These are phyloP conservation scores for Junonia oenone DNA, from an alignment of 2,888 invertebrate species.

Conservation along the genomic window DNA sequence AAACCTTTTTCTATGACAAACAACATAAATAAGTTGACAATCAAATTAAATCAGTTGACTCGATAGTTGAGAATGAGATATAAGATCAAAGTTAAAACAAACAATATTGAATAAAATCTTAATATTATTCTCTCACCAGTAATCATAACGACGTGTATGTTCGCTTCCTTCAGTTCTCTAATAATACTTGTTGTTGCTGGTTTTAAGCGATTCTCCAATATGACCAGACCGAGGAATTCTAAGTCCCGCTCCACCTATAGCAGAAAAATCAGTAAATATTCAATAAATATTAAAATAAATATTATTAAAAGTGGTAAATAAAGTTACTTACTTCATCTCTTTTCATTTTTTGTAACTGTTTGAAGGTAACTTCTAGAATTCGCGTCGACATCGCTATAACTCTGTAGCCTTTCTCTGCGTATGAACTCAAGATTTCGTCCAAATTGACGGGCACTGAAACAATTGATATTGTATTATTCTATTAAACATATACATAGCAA, in stretches of 20 bases:
- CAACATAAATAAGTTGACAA: no score
- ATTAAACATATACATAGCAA: no score
- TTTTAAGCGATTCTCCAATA: constrained; percentile 97
- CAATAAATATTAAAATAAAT: no score
- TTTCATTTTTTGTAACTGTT: constrained; percentile 86
- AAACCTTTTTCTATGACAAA: no score
- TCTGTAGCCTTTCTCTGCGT: constrained; percentile 95
- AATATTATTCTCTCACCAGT: no score
- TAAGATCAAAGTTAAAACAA: no score
- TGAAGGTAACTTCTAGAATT: constrained; percentile 83
- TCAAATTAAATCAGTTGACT: no score
- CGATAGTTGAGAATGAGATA: no score
- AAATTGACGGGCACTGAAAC: constrained; percentile 88
- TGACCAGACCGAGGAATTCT: constrained; percentile 91
- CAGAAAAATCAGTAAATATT: background rate
- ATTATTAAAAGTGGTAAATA: constrained; percentile 6
- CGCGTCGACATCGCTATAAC: constrained; percentile 94
- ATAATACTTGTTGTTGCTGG: constrained; percentile 92
- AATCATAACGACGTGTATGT: constrained; percentile 97
- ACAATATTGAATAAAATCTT: no score
- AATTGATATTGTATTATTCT: no score
- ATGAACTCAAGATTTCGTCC: constrained; percentile 86
- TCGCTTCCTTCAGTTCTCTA: constrained; percentile 87
- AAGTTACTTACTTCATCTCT: constrained; percentile 81
- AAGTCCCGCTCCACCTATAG: constrained; percentile 87